A percentile compares a stretch with the other conserved stretches of the same genome.
Conservation (phyloP, 2,797 vertebrate species). For the Ctenosaura bakeri region DNA sequence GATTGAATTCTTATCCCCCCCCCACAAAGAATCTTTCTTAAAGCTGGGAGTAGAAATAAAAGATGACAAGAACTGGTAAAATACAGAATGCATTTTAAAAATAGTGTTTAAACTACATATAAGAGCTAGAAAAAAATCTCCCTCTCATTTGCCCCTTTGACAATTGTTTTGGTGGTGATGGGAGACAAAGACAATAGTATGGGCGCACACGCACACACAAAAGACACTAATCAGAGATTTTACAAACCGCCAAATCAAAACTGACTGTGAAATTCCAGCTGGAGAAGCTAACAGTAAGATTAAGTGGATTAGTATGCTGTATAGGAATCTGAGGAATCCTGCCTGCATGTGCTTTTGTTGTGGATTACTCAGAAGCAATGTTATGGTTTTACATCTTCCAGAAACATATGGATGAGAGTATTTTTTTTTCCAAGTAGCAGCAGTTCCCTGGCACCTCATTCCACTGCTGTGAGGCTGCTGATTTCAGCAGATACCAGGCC, state of each 20-base stretch:
- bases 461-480: constrained; percentile 24
- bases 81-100: constrained; percentile 26
- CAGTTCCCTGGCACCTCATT: constrained; percentile 32
- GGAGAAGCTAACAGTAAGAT: constrained; percentile 77
- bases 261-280: constrained; percentile 79
- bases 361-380: constrained; percentile 80
- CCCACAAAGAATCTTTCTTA: neutral
- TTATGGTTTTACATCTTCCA: constrained; percentile 73
- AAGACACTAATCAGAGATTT: constrained; percentile 75
- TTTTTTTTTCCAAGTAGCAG: constrained; percentile 66
- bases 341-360: constrained; percentile 79
- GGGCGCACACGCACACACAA: neutral
- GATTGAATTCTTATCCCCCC: neutral
- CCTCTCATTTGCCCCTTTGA: constrained; percentile 50
- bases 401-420: constrained; percentile 78
- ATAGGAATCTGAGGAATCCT: constrained; percentile 81
- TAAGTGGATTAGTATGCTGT: constrained; percentile 84
- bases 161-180: constrained; percentile 60
- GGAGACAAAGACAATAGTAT: constrained; percentile 13
- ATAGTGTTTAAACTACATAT: neutral
- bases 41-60: constrained; percentile 20
- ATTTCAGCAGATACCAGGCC: constrained; percentile 52
- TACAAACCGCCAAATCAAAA: constrained; percentile 81
- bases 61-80: constrained; percentile 30
- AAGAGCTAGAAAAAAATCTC: neutral